A percentile compares a stretch with the other conserved stretches of the same genome.
Conservation (phyloP, 2,797 vertebrate species). For the Sebastes dallii region DNA sequence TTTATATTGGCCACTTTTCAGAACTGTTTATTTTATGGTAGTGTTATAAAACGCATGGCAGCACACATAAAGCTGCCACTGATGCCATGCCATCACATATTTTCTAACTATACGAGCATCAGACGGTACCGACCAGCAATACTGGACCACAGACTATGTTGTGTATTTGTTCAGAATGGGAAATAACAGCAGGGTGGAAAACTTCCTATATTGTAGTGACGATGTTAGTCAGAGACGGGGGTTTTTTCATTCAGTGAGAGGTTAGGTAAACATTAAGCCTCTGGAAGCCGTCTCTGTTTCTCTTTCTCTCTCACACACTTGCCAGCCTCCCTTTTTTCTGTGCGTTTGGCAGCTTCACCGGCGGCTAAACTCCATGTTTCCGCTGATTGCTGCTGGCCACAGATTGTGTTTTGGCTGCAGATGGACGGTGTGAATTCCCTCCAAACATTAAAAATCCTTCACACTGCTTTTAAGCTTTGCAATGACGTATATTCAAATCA, state of each 20-base stretch:
- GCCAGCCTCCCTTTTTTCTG: conserved; percentile 11
- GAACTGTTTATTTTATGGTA: no score
- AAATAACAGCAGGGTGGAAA: conserved; percentile 37
- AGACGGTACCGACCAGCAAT: no score
- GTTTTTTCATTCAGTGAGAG: conserved; percentile 24
- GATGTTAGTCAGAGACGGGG: background rate
- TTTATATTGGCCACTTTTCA: no score
- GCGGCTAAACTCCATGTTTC: conserved; percentile 50
- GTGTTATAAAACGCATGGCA: no score
- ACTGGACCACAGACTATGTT: no score
- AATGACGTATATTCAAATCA: background rate
- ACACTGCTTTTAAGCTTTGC: background rate
- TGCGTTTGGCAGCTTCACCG: conserved; percentile 25
- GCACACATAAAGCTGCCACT: no score
- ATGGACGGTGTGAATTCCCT: conserved; percentile 14
- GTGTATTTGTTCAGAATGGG: background rate
- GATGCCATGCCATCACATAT: no score
- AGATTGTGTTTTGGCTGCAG: conserved; percentile 44
- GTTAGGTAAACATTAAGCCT: conserved; percentile 42
- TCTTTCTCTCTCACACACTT: conserved; percentile 11
- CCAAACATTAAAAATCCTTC: background rate
- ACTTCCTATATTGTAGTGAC: background rate
- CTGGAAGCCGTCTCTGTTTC: background rate
- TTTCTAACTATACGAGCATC: no score
- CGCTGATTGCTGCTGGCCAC: conserved; percentile 41